These are phyloP conservation scores for Petrocephalus sullivani DNA, from an alignment of 2,797 vertebrate genomes.

Conservation along the genomic window DNA sequence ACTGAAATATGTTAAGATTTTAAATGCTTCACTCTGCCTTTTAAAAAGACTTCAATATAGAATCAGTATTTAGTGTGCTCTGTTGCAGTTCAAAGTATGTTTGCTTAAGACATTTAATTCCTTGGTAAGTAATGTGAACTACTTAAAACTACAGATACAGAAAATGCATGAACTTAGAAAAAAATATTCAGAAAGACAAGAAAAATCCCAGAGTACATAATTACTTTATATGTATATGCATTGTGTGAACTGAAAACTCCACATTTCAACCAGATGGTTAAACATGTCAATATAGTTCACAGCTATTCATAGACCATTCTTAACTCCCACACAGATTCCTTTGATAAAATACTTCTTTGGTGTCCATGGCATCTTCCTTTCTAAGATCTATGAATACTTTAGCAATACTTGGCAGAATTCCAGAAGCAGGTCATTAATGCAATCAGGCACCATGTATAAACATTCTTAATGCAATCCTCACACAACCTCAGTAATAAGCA, in stretches of 20 bases:
- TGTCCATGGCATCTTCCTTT: neutral
- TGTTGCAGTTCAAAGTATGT: neutral
- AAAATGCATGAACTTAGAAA: neutral
- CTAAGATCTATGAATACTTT: neutral
- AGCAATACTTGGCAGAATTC: neutral
- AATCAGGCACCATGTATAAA: neutral
- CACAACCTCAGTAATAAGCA: neutral
- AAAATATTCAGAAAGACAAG: neutral
- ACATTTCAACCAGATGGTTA: neutral
- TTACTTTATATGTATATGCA: neutral
- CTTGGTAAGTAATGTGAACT: neutral
- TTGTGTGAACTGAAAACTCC: neutral
- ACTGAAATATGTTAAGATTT: neutral
- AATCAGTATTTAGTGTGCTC: neutral
- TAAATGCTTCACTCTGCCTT: neutral
- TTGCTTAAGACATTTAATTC: neutral
- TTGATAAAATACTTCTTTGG: neutral
- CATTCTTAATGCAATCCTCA: conserved; percentile 19
- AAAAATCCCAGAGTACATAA: neutral
- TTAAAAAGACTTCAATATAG: neutral
- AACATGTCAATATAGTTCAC: neutral
- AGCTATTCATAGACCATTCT: neutral
- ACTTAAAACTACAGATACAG: neutral
- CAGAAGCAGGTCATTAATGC: neutral
- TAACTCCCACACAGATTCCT: neutral